Evolutionary conservation across 2,113 vertebrate species (phyloP).

Genomic region (Tenrec ecaudatus): DNA sequence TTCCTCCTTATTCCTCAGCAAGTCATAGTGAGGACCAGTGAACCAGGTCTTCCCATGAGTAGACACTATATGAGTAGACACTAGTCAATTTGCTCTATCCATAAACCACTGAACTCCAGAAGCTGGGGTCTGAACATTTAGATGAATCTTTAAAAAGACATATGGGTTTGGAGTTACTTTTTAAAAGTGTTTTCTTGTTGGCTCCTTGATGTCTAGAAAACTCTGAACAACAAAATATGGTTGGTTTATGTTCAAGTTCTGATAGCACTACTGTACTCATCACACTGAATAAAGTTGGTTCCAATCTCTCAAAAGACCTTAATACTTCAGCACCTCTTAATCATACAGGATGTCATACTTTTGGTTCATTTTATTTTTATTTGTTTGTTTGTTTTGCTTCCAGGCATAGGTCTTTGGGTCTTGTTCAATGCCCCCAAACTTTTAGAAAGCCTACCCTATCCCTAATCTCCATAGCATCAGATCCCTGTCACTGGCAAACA

Average conservation of each 20-base stretch:
- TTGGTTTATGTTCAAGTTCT: background rate
- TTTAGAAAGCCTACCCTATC: slow-evolving; percentile 40
- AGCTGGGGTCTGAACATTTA: background rate
- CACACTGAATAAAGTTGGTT: background rate
- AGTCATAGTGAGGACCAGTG: too few relatives aligned
- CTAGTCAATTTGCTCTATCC: background rate
- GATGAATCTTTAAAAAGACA: background rate
- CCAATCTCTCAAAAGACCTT: background rate
- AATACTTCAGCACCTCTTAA: background rate
- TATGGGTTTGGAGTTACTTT: background rate
- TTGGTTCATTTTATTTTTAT: too few relatives aligned
- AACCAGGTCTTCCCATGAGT: background rate
- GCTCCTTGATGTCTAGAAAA: background rate
- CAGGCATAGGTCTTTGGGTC: background rate
- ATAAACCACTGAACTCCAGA: background rate
- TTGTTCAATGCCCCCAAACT: background rate
- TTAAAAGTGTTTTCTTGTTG: background rate
- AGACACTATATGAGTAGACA: too few relatives aligned
- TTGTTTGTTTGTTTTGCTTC: background rate
- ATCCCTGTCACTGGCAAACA: background rate
- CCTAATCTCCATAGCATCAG: slow-evolving; percentile 13
- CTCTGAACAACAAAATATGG: background rate
- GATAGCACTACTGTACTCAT: background rate
- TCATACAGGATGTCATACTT: background rate
- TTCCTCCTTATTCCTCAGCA: background rate